A percentile compares a stretch with the other conserved stretches of the same genome.
These are phyloP conservation scores for Tetanocera ferruginea DNA, from an alignment of 2,888 invertebrate genomes.

Conservation along the genomic window DNA sequence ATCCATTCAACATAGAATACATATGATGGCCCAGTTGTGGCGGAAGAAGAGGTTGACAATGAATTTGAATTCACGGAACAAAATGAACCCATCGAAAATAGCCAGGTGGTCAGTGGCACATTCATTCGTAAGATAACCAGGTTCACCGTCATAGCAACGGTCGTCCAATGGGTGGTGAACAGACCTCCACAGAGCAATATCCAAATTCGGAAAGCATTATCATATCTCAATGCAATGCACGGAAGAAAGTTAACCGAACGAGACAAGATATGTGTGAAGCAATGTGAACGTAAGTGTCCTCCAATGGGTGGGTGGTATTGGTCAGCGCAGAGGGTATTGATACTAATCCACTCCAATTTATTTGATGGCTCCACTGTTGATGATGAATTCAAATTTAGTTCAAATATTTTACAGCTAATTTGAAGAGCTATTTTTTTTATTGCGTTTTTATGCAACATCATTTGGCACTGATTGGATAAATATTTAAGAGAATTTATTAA, in stretches of 20 bases:
- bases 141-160: slow-evolving; percentile 64
- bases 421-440: slow-evolving; percentile 39
- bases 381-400: slow-evolving; percentile 34
- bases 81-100: slow-evolving; percentile 34
- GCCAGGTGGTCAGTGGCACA: slow-evolving; percentile 41
- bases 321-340: too few species aligned
- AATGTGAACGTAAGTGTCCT: slow-evolving; percentile 63
- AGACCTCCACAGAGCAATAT: slow-evolving; percentile 56
- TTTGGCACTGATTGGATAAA: slow-evolving; percentile 44
- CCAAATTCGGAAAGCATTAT: slow-evolving; percentile 57
- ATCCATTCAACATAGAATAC: background rate
- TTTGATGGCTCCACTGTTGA: background rate
- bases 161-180: slow-evolving; percentile 66
- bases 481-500: slow-evolving; percentile 48
- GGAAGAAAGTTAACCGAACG: slow-evolving; percentile 54
- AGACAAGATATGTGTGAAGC: slow-evolving; percentile 57
- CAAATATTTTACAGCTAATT: slow-evolving; percentile 39
- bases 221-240: slow-evolving; percentile 54
- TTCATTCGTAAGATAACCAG: slow-evolving; percentile 62
- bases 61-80: slow-evolving; percentile 19
- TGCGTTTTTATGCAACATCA: slow-evolving; percentile 16
- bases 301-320: too few species aligned
- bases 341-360: background rate
- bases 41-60: slow-evolving; percentile 6
- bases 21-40: background rate